Evolutionary conservation across 2,888 invertebrate genomes (phyloP).

Genomic region (Ornithoptera alexandrae): DNA sequence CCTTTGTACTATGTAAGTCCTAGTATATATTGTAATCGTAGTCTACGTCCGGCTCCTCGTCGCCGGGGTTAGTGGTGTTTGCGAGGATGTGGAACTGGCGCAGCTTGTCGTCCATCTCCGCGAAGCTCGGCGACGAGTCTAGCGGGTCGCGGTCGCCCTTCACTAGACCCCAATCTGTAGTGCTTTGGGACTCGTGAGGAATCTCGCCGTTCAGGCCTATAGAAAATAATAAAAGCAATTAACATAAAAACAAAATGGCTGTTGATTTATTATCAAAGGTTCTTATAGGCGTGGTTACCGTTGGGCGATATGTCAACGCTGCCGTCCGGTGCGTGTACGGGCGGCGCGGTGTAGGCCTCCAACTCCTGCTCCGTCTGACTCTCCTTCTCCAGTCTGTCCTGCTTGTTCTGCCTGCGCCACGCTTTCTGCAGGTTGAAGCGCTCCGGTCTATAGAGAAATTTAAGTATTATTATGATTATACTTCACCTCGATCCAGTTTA

Average conservation of each 20-base stretch:
- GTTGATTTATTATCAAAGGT: too few species aligned
- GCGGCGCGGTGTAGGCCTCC: conserved; percentile 68
- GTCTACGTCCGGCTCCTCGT: conserved; percentile 55
- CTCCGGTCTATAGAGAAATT: conserved; percentile 66
- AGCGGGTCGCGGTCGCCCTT: conserved; percentile 50
- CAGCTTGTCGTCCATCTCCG: conserved; percentile 58
- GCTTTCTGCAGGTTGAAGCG: conserved; percentile 81
- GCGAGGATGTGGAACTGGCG: conserved; percentile 59
- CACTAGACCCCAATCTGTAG: conserved; percentile 58
- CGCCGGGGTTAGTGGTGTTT: conserved; percentile 48
- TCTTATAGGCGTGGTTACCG: conserved; percentile 43
- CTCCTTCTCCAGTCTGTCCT: conserved; percentile 64
- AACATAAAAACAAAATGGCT: too few species aligned
- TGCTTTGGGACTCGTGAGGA: conserved; percentile 49
- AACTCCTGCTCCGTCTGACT: conserved; percentile 58
- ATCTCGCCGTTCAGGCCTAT: conserved; percentile 61
- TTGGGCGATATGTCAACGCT: conserved; percentile 58
- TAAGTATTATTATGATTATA: neutral
- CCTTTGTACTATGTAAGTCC: conserved; percentile 40
- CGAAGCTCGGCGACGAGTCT: conserved; percentile 50
- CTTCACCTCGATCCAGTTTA: too few species aligned
- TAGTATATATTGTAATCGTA: conserved; percentile 69
- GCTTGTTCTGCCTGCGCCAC: conserved; percentile 76
- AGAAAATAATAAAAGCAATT: too few species aligned
- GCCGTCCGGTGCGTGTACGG: conserved; percentile 44